A percentile compares a stretch with the other conserved stretches of the same genome.
phyloP scores from a whole-genome alignment of 2,888 invertebrate species.

The Smittia aterrima region DNA sequence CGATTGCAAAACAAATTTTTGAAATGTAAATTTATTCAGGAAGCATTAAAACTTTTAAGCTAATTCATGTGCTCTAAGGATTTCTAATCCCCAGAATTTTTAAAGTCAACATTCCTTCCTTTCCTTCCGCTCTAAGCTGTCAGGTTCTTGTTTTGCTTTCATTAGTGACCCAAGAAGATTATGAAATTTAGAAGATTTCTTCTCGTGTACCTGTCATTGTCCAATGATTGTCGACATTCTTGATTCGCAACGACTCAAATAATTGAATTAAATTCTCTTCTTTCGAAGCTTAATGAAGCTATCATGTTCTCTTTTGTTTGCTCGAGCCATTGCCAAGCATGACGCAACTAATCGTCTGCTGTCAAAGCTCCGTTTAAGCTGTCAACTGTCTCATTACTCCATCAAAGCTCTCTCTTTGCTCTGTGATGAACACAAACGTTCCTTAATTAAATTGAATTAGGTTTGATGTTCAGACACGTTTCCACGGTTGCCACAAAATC shows the following conservation, averaged over 20 bases:
- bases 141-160: background rate
- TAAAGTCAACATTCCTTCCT: constrained; percentile 2
- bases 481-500: background rate
- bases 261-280: background rate
- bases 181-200: background rate
- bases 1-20: background rate
- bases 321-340: constrained; percentile 1
- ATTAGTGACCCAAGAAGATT: background rate
- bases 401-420: background rate
- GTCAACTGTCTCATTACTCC: constrained; percentile 20
- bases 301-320: constrained; percentile 7
- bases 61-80: background rate
- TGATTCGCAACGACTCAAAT: background rate
- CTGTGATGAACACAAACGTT: background rate
- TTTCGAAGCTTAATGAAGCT: background rate
- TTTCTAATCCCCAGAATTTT: background rate
- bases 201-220: background rate
- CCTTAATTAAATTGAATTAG: background rate
- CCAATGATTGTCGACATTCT: background rate
- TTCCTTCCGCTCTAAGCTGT: background rate
- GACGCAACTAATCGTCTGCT: constrained; percentile 28
- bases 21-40: background rate
- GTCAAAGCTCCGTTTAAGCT: constrained; percentile 13
- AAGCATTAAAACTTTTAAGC: background rate
- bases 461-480: background rate